A percentile compares a stretch with the other conserved stretches of the same genome.
Evolutionary conservation across 2,888 invertebrate genomes (phyloP).

Genomic region (Diaperis boleti): DNA sequence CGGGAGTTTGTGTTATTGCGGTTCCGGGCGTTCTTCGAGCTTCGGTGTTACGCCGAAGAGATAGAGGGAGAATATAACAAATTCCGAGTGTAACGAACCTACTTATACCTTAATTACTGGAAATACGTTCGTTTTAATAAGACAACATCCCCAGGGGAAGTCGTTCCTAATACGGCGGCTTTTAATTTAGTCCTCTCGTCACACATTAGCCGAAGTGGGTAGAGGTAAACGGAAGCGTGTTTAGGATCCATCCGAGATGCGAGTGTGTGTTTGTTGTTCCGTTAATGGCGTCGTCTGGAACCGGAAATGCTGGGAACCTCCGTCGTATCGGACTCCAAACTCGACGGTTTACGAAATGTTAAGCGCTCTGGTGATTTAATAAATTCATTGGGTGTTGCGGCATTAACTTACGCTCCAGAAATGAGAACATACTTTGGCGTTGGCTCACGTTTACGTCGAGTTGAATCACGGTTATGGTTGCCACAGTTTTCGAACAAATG

Average conservation of each 20-base stretch:
- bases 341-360: constrained; percentile 18
- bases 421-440: constrained; percentile 20
- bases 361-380: constrained; percentile 25
- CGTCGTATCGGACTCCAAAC: constrained; percentile 12
- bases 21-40: constrained; percentile 37
- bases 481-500: constrained; percentile 24
- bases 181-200: constrained; percentile 37
- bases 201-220: constrained; percentile 18
- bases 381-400: constrained; percentile 22
- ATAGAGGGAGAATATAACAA: constrained; percentile 33
- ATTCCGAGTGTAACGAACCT: constrained; percentile 41
- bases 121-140: constrained; percentile 50
- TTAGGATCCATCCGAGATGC: constrained; percentile 5
- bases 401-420: constrained; percentile 7
- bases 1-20: constrained; percentile 42
- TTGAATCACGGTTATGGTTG: constrained; percentile 35
- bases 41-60: constrained; percentile 31
- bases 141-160: constrained; percentile 39
- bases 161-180: constrained; percentile 28
- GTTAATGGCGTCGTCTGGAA: constrained; percentile 37
- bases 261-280: constrained; percentile 26
- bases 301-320: constrained; percentile 36
- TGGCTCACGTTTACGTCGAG: constrained; percentile 34
- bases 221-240: constrained; percentile 16
- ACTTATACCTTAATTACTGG: constrained; percentile 50